A percentile compares a stretch with the other conserved stretches of the same genome.
Conservation (phyloP, 2,797 vertebrate genomes). For the Oreochromis mossambicus region DNA sequence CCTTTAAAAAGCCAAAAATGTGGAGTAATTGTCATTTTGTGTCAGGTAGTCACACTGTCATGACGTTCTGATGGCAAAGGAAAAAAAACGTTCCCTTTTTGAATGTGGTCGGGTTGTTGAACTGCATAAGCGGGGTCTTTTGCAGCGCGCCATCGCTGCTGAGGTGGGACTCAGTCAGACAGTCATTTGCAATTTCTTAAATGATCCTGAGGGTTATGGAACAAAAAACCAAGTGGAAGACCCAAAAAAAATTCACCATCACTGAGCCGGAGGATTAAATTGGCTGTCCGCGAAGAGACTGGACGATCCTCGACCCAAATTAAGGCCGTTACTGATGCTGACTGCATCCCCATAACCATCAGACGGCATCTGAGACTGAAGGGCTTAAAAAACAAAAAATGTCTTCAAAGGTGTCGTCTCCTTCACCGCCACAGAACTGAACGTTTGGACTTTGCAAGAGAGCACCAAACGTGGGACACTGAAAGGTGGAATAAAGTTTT, state of each 20-base stretch:
- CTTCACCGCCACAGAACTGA: background rate
- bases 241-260: background rate
- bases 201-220: background rate
- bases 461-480: background rate
- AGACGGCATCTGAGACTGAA: background rate
- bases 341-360: background rate
- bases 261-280: background rate
- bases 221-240: background rate
- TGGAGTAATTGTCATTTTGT: background rate
- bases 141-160: accelerated
- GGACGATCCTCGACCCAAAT: background rate
- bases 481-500: background rate
- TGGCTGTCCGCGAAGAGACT: background rate
- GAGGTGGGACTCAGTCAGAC: background rate
- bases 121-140: background rate
- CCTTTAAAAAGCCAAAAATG: background rate
- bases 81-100: background rate
- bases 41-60: background rate
- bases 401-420: accelerated
- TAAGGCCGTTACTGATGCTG: background rate
- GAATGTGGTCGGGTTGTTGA: background rate
- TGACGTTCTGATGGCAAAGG: background rate
- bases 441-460: background rate
- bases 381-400: background rate
- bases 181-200: accelerated